A percentile compares a stretch with the other conserved stretches of the same genome.
These are phyloP conservation scores for Synanthedon tipuliformis DNA, from an alignment of 2,888 invertebrate genomes.

Conservation along the genomic window DNA sequence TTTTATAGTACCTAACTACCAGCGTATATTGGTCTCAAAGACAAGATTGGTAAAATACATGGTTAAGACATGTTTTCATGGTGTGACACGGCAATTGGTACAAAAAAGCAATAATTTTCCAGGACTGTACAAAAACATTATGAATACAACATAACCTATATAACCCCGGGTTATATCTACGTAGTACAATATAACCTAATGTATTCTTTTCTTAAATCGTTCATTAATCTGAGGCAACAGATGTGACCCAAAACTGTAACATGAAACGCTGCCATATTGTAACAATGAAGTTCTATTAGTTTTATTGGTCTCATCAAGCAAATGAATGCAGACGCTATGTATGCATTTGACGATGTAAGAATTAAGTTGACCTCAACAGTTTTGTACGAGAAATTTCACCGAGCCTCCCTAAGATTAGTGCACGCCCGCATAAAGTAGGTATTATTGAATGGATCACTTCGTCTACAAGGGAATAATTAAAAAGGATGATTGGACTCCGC, in stretches of 20 bases:
- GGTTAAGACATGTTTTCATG: too few relatives aligned
- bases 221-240: conserved; percentile 9
- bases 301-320: conserved; percentile 53
- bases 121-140: too few relatives aligned
- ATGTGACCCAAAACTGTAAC: conserved; percentile 16
- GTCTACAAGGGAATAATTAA: conserved; percentile 31
- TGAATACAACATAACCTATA: too few relatives aligned
- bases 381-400: conserved; percentile 55
- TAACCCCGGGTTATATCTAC: too few relatives aligned
- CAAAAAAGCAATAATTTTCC: too few relatives aligned
- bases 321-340: conserved; percentile 29
- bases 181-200: too few relatives aligned
- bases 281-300: conserved; percentile 46
- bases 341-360: conserved; percentile 45
- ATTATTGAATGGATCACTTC: conserved; percentile 50
- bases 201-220: conserved; percentile 1
- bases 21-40: too few relatives aligned
- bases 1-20: too few relatives aligned
- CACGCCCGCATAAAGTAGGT: conserved; percentile 62
- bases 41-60: too few relatives aligned
- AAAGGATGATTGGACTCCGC: conserved; percentile 24
- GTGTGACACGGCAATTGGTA: too few relatives aligned
- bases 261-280: conserved; percentile 14
- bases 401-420: conserved; percentile 42
- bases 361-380: conserved; percentile 54